These are phyloP conservation scores for Cuniculus paca DNA, from an alignment of 2,797 vertebrate species.

Conservation along the genomic window DNA sequence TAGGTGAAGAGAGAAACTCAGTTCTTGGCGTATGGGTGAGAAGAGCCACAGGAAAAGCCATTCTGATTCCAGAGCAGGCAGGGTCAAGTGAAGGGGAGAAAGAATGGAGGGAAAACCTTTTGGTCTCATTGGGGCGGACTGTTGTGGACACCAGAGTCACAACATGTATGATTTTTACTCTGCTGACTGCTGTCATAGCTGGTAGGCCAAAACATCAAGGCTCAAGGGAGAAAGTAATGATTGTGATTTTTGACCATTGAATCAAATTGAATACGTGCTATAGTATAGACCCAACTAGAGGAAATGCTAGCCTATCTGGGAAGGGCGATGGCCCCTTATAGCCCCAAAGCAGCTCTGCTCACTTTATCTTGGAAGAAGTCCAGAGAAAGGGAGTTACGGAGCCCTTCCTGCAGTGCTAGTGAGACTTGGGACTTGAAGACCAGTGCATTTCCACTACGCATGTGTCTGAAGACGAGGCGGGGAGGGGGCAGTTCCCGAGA, in stretches of 20 bases:
- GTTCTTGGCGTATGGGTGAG: not conserved
- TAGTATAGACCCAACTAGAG: not conserved
- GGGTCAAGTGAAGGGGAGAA: not conserved
- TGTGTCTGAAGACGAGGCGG: not conserved
- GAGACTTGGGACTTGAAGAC: not conserved
- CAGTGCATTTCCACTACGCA: not conserved
- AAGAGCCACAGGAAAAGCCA: not conserved
- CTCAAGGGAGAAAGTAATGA: not conserved
- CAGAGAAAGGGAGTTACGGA: conserved; percentile 40
- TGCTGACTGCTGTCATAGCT: not conserved
- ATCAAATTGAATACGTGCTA: not conserved
- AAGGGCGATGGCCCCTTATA: not conserved
- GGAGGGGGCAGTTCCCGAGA: not conserved
- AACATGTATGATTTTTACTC: not conserved
- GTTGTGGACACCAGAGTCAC: not conserved
- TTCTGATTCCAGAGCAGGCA: not conserved
- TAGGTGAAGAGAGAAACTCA: not conserved
- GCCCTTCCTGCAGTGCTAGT: not conserved
- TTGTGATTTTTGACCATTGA: conserved; percentile 18
- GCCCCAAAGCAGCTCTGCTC: not conserved
- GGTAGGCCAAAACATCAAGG: not conserved
- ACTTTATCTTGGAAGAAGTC: conserved; percentile 20
- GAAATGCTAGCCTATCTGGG: not conserved
- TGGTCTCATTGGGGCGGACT: not conserved
- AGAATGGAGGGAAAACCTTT: not conserved